These are phyloP conservation scores for Phaenicophaeus curvirostris DNA, from an alignment of 2,797 vertebrate species.

Conservation along the genomic window DNA sequence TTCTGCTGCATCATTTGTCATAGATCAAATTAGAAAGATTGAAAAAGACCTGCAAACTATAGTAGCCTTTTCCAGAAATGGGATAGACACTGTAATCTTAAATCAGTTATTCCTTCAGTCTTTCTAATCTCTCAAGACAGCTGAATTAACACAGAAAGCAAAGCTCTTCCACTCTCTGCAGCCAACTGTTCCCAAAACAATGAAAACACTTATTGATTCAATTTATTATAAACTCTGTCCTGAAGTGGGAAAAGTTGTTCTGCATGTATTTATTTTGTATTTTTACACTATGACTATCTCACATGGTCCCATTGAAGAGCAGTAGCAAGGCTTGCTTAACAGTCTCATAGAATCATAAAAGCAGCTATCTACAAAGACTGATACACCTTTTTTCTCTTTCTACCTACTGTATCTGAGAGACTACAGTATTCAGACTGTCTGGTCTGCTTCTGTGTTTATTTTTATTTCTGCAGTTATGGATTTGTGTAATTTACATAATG, in stretches of 20 bases:
- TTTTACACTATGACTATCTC: neutral
- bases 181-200: neutral
- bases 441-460: neutral
- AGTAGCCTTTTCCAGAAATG: neutral
- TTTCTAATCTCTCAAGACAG: neutral
- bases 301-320: neutral
- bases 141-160: neutral
- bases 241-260: neutral
- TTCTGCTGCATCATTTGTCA: neutral
- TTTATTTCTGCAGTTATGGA: neutral
- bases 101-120: neutral
- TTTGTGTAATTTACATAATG: neutral
- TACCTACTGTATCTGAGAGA: neutral
- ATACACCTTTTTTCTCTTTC: neutral
- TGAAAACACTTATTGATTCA: neutral
- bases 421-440: neutral
- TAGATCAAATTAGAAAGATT: neutral
- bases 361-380: neutral
- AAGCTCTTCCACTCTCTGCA: neutral
- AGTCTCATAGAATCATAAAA: neutral
- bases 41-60: neutral
- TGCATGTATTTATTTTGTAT: neutral
- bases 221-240: neutral
- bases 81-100: neutral
- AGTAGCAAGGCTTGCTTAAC: neutral